Evolutionary conservation across 2,113 vertebrate species (phyloP).

Genomic region (Eonycteris spelaea): DNA sequence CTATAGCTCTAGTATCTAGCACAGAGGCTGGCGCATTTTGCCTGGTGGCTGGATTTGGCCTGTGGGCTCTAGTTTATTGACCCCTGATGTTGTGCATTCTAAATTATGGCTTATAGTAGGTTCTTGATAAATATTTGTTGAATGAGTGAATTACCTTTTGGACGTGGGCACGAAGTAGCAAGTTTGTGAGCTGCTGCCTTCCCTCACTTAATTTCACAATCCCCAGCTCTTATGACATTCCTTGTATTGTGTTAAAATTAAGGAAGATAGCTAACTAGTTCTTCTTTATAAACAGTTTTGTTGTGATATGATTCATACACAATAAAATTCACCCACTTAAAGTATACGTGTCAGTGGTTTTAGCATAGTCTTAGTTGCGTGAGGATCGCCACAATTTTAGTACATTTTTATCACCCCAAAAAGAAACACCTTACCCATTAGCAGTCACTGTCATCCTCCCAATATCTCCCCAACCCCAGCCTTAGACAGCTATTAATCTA

Average conservation of each 20-base stretch:
- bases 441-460: not conserved
- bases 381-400: not conserved
- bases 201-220: not conserved
- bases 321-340: not conserved
- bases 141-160: not conserved
- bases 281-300: not conserved
- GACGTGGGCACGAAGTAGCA: not conserved
- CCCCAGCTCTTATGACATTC: not conserved
- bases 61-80: not conserved
- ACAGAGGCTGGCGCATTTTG: not conserved
- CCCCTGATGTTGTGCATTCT: not conserved
- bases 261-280: not conserved
- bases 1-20: not conserved
- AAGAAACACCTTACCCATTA: not conserved
- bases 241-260: not conserved
- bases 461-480: not conserved
- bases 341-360: not conserved
- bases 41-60: not conserved
- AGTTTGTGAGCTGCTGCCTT: not conserved
- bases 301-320: not conserved
- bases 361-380: not conserved
- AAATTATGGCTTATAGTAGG: not conserved
- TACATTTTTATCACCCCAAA: not conserved
- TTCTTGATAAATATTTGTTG: not conserved
- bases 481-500: not conserved